Evolutionary conservation across 1,140 invertebrate genomes (phyloP), one percentile per base, ranked within the genome.

Genomic region (Kradibia gibbosae): DNA sequence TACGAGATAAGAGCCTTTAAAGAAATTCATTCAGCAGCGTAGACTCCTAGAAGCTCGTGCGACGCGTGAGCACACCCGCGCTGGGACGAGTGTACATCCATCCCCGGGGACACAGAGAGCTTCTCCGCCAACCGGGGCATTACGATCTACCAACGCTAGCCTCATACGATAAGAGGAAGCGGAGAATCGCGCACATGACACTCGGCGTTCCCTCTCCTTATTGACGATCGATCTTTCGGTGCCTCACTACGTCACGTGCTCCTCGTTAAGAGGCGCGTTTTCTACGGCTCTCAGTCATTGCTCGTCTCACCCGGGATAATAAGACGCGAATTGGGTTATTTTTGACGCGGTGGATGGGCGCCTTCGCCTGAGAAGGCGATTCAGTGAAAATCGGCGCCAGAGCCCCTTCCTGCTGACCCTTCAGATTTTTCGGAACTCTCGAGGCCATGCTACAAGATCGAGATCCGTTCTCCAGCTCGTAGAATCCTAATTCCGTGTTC

Each of bases 241-340:
- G 48, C 34, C 50, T 72, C 71, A 28, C 73, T 76, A 42, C 65
- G 50, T 84, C 83, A 80, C 82, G 78, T 84, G 83, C 72, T 81
- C 78, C 80, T 82, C 73, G 74, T 84, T 82, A 82, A 77, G 72
- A 34, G 31, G n/a, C 50, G 53, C 45, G 50, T 25, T 2, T 31
- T n/a, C 62, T 31, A 15, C 34, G 20, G 34, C 34, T 67, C 34
- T 39, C 73, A 75, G 73, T 75, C n/a, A 39, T 60, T 7, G 53
- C 36, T 57, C 28, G 62, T 67, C 17, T 22, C 62, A 20, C n/a
- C n/a, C 36, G 34, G 39, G 62, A 67, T 67, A n/a, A n/a, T n/a
- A 67, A 67, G 39, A 39, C 62, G 62, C 62, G 34, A 67, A 17
- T 22, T 22, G 34, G 34, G 39, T 36, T 39, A 67, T 39, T 67